Evolutionary conservation across 1,140 invertebrate species (phyloP), one percentile per base, ranked within the genome.

Genomic region (Octopus bimaculoides): DNA sequence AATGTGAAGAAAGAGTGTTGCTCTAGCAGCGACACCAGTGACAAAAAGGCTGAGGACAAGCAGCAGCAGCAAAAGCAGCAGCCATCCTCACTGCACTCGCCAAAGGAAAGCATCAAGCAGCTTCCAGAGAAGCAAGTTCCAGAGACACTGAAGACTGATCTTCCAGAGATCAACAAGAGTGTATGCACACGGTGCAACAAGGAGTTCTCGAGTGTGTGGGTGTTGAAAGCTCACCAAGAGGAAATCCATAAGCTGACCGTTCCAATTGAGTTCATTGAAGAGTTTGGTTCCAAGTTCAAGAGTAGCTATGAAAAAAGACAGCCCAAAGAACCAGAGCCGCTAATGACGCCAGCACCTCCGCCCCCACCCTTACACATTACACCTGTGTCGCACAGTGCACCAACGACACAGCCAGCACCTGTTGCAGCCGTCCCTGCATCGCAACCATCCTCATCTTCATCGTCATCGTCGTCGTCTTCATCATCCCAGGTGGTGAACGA

Each of bases 131-230:
- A 84, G 17, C 26, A n/a, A 77, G 80, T 84, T 41, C 78, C 81
- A 14, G 79, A 83, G 71, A 54, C 78, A 61, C 75, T 80, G n/a
- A 78, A 83, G 77, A 75, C 83, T 77, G 88, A 88, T 79, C 87
- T 94, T 78, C 94, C 88, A 91, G 94, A 92, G 89, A 88, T 94
- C 17, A 93, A 92, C 84, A 94, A 93, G 90, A 94, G 92, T 80
- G 92, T 83, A 12, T 98, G 97, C 90, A 93, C 94, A 87, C 94
- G 95, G 88, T 98, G 97, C 90, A 94, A 94, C 84, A 97, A 97
- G 90, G 95, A 96, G 88, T 98, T 98, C 91, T 97, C 96, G 83
- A 97, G 95, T 91, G 95, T 97, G 80, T 98, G 96, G 94, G 96
- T 98, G 81, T 91, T 98, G 87, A 98, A 98, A 90, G 95, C 96